These are phyloP conservation scores for Oostethus manadensis DNA, from an alignment of 2,113 vertebrate genomes.

Conservation along the genomic window DNA sequence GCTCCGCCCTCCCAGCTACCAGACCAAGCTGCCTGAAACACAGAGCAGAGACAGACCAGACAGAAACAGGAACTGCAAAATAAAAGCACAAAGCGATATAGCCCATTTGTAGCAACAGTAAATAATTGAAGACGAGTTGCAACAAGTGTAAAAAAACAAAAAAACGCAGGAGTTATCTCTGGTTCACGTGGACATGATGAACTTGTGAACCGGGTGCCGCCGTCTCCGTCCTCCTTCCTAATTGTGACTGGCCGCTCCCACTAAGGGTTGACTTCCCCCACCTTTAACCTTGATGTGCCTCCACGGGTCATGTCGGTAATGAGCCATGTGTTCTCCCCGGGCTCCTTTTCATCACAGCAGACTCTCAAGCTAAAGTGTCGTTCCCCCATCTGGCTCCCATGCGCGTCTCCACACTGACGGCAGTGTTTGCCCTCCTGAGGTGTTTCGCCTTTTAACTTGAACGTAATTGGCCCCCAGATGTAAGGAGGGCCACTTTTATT, in stretches of 20 bases:
- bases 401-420: slow-evolving; percentile 55
- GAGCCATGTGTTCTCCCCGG: slow-evolving; percentile 46
- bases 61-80: too few relatives aligned
- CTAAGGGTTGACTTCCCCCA: not conserved
- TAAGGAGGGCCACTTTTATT: slow-evolving; percentile 62
- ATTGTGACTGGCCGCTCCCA: not conserved
- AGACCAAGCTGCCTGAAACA: too few relatives aligned
- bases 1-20: too few relatives aligned
- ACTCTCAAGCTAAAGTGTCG: slow-evolving; percentile 33
- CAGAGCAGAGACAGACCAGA: too few relatives aligned
- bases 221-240: not conserved
- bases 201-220: not conserved
- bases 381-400: slow-evolving; percentile 69
- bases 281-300: not conserved
- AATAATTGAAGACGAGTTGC: too few relatives aligned
- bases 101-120: too few relatives aligned
- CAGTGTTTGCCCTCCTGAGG: slow-evolving; percentile 69
- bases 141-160: too few relatives aligned
- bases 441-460: slow-evolving; percentile 66
- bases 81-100: too few relatives aligned
- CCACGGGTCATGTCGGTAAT: slow-evolving; percentile 48
- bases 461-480: slow-evolving; percentile 72
- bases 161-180: too few relatives aligned
- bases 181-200: not conserved
- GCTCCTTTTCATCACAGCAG: slow-evolving; percentile 48